Evolutionary conservation across 2,113 vertebrate genomes (phyloP).

Genomic region (Maccullochella peelii): DNA sequence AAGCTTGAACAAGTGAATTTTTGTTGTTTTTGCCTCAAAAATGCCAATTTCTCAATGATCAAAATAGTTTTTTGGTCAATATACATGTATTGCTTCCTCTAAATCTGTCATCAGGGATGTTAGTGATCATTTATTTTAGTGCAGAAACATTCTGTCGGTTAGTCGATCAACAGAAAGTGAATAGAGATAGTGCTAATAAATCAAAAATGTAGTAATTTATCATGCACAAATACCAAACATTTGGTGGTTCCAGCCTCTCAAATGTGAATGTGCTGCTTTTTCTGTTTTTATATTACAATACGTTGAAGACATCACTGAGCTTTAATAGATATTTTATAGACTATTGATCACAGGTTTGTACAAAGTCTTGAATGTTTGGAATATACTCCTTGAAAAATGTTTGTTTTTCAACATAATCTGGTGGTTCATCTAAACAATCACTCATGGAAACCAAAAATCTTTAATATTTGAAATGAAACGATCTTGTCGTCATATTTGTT

Average conservation of each 20-base stretch:
- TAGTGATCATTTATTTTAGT: no score
- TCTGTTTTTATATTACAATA: not conserved
- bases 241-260: not conserved
- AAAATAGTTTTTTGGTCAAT: not conserved
- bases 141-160: not conserved
- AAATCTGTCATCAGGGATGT: not conserved
- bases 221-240: not conserved
- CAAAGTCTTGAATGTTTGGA: no score
- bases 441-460: no score
- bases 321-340: no score
- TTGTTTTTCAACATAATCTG: no score
- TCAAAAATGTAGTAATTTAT: not conserved
- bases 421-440: no score
- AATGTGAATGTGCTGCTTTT: no score
- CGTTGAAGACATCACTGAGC: no score
- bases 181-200: not conserved
- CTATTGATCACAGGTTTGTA: no score
- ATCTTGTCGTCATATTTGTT: no score
- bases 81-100: not conserved
- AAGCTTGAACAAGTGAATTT: not conserved
- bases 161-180: accelerated
- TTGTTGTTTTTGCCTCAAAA: not conserved
- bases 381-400: no score
- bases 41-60: not conserved
- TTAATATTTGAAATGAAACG: no score